Conservation (phyloP, 2,113 vertebrate species). For the Tachysurus vachellii region DNA sequence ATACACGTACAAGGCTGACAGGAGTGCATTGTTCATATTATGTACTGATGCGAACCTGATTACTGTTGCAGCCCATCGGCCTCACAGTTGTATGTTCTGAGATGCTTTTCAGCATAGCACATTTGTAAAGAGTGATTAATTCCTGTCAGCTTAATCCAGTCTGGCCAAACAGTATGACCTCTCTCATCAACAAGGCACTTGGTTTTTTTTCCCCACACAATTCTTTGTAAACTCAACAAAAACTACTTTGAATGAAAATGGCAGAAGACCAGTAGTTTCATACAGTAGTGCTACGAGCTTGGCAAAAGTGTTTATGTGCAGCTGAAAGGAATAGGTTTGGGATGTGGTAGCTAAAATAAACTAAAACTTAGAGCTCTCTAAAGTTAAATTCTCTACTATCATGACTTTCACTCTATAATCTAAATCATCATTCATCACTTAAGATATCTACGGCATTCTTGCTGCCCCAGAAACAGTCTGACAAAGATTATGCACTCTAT, state of each 20-base stretch:
- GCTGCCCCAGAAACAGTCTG: conserved; percentile 37
- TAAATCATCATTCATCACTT: conserved; percentile 41
- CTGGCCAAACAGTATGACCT: background rate
- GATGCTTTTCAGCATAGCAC: background rate
- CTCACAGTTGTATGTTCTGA: background rate
- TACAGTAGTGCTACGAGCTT: too few relatives aligned
- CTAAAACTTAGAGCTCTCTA: background rate
- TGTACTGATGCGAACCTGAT: background rate
- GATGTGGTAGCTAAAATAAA: background rate
- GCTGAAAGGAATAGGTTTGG: too few relatives aligned
- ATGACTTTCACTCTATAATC: background rate
- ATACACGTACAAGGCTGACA: background rate
- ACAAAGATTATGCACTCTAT: conserved; percentile 24
- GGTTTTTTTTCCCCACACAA: background rate
- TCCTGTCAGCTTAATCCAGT: background rate
- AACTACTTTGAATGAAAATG: background rate
- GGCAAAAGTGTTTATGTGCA: background rate
- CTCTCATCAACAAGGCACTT: background rate
- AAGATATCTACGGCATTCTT: conserved; percentile 38
- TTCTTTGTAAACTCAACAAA: background rate
- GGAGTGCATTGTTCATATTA: background rate
- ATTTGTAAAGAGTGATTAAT: background rate
- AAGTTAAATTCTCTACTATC: background rate
- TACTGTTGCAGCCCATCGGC: background rate
- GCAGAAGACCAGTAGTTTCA: background rate